These are phyloP conservation scores for Palythoa heliodiscus DNA, from an alignment of 92 coral and sea anemone species.

Conservation along the genomic window DNA sequence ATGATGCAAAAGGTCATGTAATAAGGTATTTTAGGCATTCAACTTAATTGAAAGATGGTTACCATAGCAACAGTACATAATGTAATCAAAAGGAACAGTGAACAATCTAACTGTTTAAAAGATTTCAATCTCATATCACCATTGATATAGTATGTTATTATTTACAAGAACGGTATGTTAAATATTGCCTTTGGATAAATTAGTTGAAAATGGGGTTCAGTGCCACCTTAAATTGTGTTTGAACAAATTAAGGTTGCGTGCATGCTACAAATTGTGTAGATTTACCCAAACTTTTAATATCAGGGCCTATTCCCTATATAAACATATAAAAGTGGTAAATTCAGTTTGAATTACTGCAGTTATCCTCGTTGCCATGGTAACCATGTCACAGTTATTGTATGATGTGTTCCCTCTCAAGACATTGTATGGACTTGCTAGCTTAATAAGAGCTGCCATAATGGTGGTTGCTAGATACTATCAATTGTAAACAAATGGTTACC, in stretches of 20 bases:
- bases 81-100: constrained; percentile 16
- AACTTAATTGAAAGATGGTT: constrained; percentile 42
- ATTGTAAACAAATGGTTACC: constrained; percentile 4
- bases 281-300: neutral
- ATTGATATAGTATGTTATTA: constrained; percentile 21
- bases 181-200: constrained; percentile 18
- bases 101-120: constrained; percentile 33
- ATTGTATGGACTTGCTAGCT: neutral
- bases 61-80: constrained; percentile 33
- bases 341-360: neutral
- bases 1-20: neutral
- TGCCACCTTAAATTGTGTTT: constrained; percentile 32
- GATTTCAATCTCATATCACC: constrained; percentile 39
- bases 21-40: constrained; percentile 32
- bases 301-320: neutral
- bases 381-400: neutral
- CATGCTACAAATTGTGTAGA: neutral
- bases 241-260: constrained; percentile 41
- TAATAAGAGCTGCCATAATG: neutral
- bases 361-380: constrained; percentile 19
- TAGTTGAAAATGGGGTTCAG: constrained; percentile 37
- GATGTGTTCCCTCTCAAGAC: neutral
- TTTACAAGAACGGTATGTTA: constrained; percentile 7
- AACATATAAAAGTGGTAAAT: neutral
- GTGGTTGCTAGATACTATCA: constrained; percentile 3